A percentile compares a stretch with the other conserved stretches of the same genome.
phyloP scores from a whole-genome alignment of 2,113 vertebrate genomes.

The Ophiodon elongatus region DNA sequence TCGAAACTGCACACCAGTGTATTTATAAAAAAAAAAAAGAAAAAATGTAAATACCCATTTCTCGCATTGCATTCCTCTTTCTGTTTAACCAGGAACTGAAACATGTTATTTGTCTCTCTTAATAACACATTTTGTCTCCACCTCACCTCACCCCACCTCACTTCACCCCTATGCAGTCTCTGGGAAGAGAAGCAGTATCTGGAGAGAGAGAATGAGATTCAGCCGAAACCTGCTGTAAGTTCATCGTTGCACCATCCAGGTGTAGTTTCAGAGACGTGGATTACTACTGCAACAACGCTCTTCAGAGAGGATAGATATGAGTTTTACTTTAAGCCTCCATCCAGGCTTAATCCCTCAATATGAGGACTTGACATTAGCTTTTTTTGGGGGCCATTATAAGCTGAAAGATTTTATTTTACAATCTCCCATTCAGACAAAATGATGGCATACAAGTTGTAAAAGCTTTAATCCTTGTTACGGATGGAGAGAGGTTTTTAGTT shows the following conservation, averaged over 20 bases:
- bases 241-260: slow-evolving; percentile 47
- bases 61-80: slow-evolving; percentile 21
- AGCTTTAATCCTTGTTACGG: slow-evolving; percentile 3
- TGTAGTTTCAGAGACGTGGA: slow-evolving; percentile 42
- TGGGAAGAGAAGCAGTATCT: slow-evolving; percentile 88
- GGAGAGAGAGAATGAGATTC: slow-evolving; percentile 85
- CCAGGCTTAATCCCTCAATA: slow-evolving; percentile 37
- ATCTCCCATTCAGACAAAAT: not conserved
- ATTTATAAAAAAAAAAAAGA: not conserved
- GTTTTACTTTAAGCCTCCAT: slow-evolving; percentile 52
- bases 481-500: not conserved
- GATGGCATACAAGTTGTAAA: not conserved
- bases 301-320: slow-evolving; percentile 50
- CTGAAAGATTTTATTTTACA: slow-evolving; percentile 10
- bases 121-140: not conserved
- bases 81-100: slow-evolving; percentile 47
- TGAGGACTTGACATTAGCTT: slow-evolving; percentile 19
- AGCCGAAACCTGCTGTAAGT: slow-evolving; percentile 88
- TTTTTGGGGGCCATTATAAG: not conserved
- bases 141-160: slow-evolving; percentile 4
- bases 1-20: slow-evolving; percentile 10
- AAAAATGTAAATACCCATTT: not conserved
- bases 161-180: slow-evolving; percentile 75
- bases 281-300: slow-evolving; percentile 47
- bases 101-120: slow-evolving; percentile 15